phyloP scores from a whole-genome alignment of 2,113 vertebrate genomes.

The Ictidomys tridecemlineatus region DNA sequence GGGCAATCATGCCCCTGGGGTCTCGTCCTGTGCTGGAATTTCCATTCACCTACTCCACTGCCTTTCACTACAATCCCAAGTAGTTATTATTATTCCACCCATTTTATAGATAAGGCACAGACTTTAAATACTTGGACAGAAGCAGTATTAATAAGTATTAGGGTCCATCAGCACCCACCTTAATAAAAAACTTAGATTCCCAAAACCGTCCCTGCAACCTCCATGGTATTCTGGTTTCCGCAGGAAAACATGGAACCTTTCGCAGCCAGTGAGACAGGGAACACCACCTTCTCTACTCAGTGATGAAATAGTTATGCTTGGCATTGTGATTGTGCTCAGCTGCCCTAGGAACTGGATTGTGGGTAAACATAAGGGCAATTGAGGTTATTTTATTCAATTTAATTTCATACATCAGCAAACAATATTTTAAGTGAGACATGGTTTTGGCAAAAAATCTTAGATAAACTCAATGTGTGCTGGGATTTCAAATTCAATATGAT shows the following conservation, averaged over 20 bases:
- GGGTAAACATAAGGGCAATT: too few species aligned
- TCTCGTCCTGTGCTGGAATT: too few species aligned
- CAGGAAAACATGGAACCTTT: background rate
- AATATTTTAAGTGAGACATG: background rate
- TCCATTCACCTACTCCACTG: too few species aligned
- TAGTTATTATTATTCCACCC: too few species aligned
- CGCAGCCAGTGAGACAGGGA: background rate
- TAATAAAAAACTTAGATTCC: background rate
- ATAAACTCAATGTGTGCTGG: background rate
- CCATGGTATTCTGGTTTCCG: background rate
- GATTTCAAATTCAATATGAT: background rate
- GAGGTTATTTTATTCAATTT: background rate
- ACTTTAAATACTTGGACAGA: background rate
- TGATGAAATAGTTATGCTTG: background rate
- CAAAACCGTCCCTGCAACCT: accelerated
- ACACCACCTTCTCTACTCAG: background rate
- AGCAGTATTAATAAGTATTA: background rate
- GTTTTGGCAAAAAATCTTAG: background rate
- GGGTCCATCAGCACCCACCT: background rate
- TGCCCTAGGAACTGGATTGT: background rate
- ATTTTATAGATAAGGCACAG: background rate
- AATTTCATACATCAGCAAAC: background rate
- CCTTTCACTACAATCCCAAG: background rate
- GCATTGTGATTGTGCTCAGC: too few species aligned
- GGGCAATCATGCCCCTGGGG: too few species aligned